These are phyloP conservation scores for Archocentrus centrarchus DNA, from an alignment of 2,113 vertebrate species.

Conservation along the genomic window DNA sequence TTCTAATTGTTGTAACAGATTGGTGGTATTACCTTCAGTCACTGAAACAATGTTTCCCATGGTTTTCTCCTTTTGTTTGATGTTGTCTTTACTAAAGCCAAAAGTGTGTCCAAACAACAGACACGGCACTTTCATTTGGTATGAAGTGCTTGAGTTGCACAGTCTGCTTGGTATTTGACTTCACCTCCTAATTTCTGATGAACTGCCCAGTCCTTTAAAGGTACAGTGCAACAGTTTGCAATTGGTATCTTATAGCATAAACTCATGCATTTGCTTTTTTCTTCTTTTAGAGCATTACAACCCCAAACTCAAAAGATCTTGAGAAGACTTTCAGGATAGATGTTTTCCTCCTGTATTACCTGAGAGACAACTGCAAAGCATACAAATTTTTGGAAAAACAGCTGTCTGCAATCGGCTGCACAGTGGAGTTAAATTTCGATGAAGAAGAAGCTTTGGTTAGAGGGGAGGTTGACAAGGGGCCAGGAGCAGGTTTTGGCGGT, in stretches of 20 bases:
- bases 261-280: not conserved
- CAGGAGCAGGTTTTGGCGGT: not conserved
- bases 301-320: constrained; percentile 4
- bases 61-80: too few relatives aligned
- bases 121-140: too few relatives aligned
- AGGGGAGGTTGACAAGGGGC: constrained; percentile 28
- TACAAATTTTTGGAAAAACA: constrained; percentile 29
- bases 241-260: too few relatives aligned
- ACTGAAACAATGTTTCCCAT: not conserved
- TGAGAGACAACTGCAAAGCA: constrained; percentile 58
- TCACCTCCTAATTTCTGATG: too few relatives aligned
- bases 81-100: too few relatives aligned
- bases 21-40: too few relatives aligned
- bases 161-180: constrained; percentile 13
- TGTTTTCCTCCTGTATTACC: constrained; percentile 57
- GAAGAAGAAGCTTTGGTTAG: constrained; percentile 58
- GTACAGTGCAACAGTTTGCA: too few relatives aligned
- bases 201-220: too few relatives aligned
- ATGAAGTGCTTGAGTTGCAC: too few relatives aligned
- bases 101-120: too few relatives aligned
- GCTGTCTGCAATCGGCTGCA: constrained; percentile 43
- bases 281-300: not conserved
- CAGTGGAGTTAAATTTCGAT: constrained; percentile 36
- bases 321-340: constrained; percentile 55
- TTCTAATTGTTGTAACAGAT: too few relatives aligned